Base-by-base conservation (phyloP, 2,797 vertebrate genomes). In the Rallus crepitans region DNA sequence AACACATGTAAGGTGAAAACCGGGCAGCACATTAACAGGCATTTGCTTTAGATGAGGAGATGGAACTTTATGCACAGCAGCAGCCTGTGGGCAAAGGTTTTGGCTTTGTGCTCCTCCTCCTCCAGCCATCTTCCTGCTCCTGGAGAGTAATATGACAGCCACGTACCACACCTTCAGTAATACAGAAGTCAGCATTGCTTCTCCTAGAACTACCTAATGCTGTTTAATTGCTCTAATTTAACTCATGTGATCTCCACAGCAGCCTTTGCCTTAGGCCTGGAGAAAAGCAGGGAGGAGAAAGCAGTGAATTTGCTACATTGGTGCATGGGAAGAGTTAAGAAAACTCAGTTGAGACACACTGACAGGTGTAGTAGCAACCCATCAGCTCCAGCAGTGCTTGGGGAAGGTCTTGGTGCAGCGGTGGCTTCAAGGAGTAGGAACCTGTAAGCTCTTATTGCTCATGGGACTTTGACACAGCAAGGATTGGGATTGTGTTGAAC, bases 151-250 rank as follows among this genome's bases (percentile, higher is more conserved):
- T 53, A 65, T 83, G 68, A 89, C 79, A 91, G 87, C 64, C 40
- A 71, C 0, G 0, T 57, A 71, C 57, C 35, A 27, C 35, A 40
- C 15, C 72, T 85, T 56, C 53, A 59, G 64, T 55, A 83, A 77
- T 13, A n/a, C 64, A 68, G 79, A 77, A 80, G 80, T 31, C 68
- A 78, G 37, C 8, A 0, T 3, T 81, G 88, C 12, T 0, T 78
- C 86, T 84, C 70, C 85, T 83, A 57, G 69, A 66, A 30, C 63
- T 80, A 76, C 65, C 89, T 82, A 90, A 72, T n/a, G 7, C 68
- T 48, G 39, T 93, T 94, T 87, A 93, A 89, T 84, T 94, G 91
- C 24, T 33, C 48, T 91, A 90, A 96, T 95, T 95, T 90, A 96
- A 84, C 63, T 83, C 90, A 87, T 86, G 88, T 89, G 92, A 86